These are phyloP conservation scores for Dryobota labecula DNA, from an alignment of 2,888 invertebrate species.

Conservation along the genomic window DNA sequence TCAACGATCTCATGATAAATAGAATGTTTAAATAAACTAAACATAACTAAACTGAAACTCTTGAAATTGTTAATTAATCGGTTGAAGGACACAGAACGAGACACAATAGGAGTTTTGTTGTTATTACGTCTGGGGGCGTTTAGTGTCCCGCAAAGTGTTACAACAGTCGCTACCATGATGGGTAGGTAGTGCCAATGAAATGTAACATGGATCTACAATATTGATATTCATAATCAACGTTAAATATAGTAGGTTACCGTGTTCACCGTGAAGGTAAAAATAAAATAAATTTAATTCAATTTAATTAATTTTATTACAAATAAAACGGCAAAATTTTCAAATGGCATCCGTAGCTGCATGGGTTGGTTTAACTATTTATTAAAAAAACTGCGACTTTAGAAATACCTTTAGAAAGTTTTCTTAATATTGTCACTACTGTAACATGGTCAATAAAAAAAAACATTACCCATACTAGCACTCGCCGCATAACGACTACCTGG, in stretches of 20 bases:
- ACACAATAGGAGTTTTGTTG: background rate
- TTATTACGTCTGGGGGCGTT: background rate
- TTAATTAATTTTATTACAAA: no score
- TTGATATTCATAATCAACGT: background rate
- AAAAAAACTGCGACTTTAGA: background rate
- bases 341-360: background rate
- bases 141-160: background rate
- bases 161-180: background rate
- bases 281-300: no score
- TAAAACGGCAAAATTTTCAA: background rate
- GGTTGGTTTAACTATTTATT: background rate
- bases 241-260: background rate
- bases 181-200: background rate
- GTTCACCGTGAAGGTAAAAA: no score
- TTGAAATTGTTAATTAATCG: background rate
- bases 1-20: background rate
- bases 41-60: background rate
- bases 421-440: background rate
- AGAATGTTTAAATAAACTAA: slow-evolving; percentile 5
- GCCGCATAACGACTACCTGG: background rate
- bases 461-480: background rate
- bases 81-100: background rate
- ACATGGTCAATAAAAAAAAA: background rate
- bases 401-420: background rate
- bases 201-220: background rate